These are phyloP conservation scores for Kuschelorhynchus macadamiae DNA, from an alignment of 2,888 invertebrate genomes.

Conservation along the genomic window DNA sequence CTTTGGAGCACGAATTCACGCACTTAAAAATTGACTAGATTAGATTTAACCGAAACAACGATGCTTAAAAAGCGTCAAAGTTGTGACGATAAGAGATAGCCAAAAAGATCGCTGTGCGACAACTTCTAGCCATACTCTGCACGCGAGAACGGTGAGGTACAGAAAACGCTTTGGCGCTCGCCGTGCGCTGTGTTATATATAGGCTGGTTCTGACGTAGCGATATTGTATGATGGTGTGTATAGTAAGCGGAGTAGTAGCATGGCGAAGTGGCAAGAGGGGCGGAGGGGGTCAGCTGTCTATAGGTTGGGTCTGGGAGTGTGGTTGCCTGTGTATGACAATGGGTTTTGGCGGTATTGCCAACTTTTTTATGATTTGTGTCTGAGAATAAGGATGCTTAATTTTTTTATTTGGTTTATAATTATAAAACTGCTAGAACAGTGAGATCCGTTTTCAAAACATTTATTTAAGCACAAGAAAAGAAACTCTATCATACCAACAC, in stretches of 20 bases:
- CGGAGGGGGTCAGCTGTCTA: not conserved
- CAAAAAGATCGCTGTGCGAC: constrained; percentile 41
- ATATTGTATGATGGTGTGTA: constrained; percentile 4
- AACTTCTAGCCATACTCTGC: constrained; percentile 48
- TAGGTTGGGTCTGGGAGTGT: constrained; percentile 33
- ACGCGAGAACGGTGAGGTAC: constrained; percentile 13
- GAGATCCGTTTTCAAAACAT: too few relatives aligned
- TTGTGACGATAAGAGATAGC: constrained; percentile 39
- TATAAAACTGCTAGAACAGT: too few relatives aligned
- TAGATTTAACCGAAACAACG: constrained; percentile 5
- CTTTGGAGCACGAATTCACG: constrained; percentile 22
- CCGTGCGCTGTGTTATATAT: constrained; percentile 26
- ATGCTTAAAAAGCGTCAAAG: constrained; percentile 43
- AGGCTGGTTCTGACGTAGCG: constrained; percentile 23
- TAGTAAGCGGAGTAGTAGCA: constrained; percentile 29
- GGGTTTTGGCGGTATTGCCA: constrained; percentile 5
- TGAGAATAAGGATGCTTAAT: not conserved
- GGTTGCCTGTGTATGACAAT: constrained; percentile 8
- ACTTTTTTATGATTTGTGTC: too few relatives aligned
- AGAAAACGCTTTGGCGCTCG: constrained; percentile 30
- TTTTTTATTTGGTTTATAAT: not conserved
- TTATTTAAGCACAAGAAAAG: too few relatives aligned
- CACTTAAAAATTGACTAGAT: constrained; percentile 38
- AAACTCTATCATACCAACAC: too few relatives aligned
- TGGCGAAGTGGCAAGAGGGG: constrained; percentile 11